Evolutionary conservation across 2,113 vertebrate species (phyloP).

Genomic region (Pomatostomus ruficeps): DNA sequence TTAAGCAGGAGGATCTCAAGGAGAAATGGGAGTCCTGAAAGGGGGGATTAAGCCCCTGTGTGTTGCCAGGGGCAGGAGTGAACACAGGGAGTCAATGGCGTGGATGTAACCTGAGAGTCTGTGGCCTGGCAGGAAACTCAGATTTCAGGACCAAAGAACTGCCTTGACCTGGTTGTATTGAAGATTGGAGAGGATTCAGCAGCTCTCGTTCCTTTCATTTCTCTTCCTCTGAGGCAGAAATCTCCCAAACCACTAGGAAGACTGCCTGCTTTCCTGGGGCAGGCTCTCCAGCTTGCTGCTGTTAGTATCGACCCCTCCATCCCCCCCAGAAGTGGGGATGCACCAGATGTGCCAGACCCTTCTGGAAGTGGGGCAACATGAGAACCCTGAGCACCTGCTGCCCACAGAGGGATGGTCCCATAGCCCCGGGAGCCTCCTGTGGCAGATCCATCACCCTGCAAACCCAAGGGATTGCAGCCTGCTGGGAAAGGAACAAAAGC

Average conservation of each 20-base stretch:
- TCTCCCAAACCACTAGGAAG: background rate
- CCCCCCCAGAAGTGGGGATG: background rate
- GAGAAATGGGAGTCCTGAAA: background rate
- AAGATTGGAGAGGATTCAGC: background rate
- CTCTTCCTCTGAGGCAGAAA: background rate
- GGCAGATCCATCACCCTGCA: background rate
- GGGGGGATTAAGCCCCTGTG: background rate
- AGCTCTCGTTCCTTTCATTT: background rate
- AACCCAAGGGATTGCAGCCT: background rate
- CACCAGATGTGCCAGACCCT: background rate
- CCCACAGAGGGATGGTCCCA: background rate
- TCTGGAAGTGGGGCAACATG: rapidly evolving
- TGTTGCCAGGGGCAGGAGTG: background rate
- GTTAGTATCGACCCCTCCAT: background rate
- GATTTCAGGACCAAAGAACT: background rate
- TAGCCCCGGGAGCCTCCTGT: background rate
- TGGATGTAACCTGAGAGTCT: background rate
- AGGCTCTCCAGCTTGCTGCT: background rate
- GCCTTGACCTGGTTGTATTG: background rate
- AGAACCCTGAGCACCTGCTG: background rate
- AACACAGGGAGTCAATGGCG: background rate
- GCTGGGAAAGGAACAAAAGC: background rate
- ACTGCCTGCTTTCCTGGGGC: background rate
- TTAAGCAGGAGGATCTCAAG: background rate
- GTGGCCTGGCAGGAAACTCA: background rate